These are phyloP conservation scores for Petromus typicus DNA, from an alignment of 2,113 vertebrate species.

Conservation along the genomic window DNA sequence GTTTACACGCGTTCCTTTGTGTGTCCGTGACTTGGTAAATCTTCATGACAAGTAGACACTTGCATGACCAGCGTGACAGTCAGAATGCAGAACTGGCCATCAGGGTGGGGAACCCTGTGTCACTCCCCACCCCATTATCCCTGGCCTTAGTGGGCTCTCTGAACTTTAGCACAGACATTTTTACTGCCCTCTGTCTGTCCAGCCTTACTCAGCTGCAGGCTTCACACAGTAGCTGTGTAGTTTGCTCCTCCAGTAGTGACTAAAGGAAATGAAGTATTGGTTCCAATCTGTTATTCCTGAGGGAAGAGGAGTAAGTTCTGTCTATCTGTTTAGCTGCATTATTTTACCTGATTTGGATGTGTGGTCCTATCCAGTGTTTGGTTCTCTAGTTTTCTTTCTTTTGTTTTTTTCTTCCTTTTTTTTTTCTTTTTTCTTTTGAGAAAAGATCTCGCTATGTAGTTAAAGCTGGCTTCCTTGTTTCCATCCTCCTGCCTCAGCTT, in stretches of 20 bases:
- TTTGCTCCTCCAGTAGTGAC: neutral
- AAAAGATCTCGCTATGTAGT: neutral
- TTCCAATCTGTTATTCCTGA: neutral
- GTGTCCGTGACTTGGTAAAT: neutral
- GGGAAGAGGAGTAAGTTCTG: too few relatives aligned
- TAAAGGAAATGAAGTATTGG: too few relatives aligned
- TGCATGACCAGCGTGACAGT: too few relatives aligned
- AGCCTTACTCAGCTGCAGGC: too few relatives aligned
- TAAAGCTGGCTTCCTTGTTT: neutral
- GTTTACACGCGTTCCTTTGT: fast-evolving
- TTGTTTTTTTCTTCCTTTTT: too few relatives aligned
- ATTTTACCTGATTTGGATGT: neutral
- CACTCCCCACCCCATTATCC: too few relatives aligned
- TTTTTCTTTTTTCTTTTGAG: neutral
- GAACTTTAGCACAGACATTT: neutral
- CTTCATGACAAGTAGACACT: too few relatives aligned
- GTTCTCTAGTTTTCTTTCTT: neutral
- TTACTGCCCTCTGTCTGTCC: neutral
- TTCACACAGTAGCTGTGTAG: neutral
- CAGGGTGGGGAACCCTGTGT: fast-evolving
- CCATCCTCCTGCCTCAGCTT: too few relatives aligned
- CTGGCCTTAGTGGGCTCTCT: neutral
- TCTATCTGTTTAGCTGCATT: neutral
- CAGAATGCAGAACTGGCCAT: neutral
- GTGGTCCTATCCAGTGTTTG: neutral